These are phyloP conservation scores for Neoniphon sammara DNA, from an alignment of 2,797 vertebrate genomes.

Conservation along the genomic window DNA sequence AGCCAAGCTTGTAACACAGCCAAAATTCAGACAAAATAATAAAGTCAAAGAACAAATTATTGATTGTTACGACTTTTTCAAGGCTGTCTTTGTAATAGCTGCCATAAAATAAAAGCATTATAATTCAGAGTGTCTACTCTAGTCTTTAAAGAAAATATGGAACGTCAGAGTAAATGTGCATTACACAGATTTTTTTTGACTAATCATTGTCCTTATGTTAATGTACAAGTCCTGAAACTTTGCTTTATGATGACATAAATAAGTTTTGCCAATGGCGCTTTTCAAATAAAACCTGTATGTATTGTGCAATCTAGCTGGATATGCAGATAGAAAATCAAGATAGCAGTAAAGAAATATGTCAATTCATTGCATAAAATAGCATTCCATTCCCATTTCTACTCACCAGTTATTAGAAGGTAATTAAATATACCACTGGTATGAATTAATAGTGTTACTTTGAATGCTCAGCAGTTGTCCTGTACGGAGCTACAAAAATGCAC, in stretches of 20 bases:
- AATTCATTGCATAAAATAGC: constrained; percentile 19
- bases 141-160: constrained; percentile 50
- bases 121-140: constrained; percentile 56
- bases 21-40: constrained; percentile 75
- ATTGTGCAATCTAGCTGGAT: background rate
- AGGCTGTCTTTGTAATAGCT: constrained; percentile 70
- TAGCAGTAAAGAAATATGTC: constrained; percentile 23
- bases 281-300: background rate
- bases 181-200: constrained; percentile 26
- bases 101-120: constrained; percentile 67
- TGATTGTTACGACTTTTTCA: constrained; percentile 67
- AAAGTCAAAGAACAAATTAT: constrained; percentile 72
- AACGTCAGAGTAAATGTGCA: constrained; percentile 47
- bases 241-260: constrained; percentile 25
- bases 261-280: background rate
- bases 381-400: constrained; percentile 36
- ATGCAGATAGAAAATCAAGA: constrained; percentile 1
- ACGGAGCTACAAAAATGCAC: constrained; percentile 41
- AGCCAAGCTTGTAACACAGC: constrained; percentile 68
- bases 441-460: constrained; percentile 51
- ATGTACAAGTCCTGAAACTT: background rate
- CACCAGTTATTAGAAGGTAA: constrained; percentile 27
- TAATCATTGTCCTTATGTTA: constrained; percentile 2
- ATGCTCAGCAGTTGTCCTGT: constrained; percentile 42
- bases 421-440: constrained; percentile 50